Evolutionary conservation across 2,797 vertebrate genomes (phyloP).

Genomic region (Lycodopsis pacificus): DNA sequence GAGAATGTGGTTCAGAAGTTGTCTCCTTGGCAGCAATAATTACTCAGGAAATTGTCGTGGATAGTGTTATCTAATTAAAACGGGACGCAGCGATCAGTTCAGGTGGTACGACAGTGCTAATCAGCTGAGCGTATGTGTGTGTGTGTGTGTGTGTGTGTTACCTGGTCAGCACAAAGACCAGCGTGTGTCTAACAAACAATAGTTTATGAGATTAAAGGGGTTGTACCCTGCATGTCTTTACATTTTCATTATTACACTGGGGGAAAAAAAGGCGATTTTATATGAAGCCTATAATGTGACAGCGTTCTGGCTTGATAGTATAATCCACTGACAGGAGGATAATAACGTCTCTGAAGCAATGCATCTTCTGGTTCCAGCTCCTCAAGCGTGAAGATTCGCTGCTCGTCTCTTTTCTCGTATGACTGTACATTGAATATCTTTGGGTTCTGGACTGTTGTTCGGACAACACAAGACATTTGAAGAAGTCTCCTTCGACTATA

Average conservation of each 20-base stretch:
- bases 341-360: conserved; percentile 8
- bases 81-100: conserved; percentile 40
- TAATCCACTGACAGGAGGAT: conserved; percentile 2
- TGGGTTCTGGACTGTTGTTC: background rate
- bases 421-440: background rate
- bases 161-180: conserved; percentile 16
- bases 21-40: conserved; percentile 49
- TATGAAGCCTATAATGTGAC: background rate
- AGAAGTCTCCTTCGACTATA: background rate
- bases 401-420: background rate
- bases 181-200: conserved; percentile 18
- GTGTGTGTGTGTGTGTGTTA: background rate
- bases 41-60: conserved; percentile 42
- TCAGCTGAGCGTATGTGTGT: conserved; percentile 32
- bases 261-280: background rate
- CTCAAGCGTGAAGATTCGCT: background rate
- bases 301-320: background rate
- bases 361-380: background rate
- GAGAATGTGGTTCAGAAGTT: conserved; percentile 55
- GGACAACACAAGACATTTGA: background rate
- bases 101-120: conserved; percentile 37
- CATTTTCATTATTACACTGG: background rate
- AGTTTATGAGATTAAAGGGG: conserved; percentile 15
- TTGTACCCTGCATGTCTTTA: conserved; percentile 4
- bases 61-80: conserved; percentile 62